Evolutionary conservation across 2,888 invertebrate genomes (phyloP).

Genomic region (Oegoconia quadripuncta): DNA sequence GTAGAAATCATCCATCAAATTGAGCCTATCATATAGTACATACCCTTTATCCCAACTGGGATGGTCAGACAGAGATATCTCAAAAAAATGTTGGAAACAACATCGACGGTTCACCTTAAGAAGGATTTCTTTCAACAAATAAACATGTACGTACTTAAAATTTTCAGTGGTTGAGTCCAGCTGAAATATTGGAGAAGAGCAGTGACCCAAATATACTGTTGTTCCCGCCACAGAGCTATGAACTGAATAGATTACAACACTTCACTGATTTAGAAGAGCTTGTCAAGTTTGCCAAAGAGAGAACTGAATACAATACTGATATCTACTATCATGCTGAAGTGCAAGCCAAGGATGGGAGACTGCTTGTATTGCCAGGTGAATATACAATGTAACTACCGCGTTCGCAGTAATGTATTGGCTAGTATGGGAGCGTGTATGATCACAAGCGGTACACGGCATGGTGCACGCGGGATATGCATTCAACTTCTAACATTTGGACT

Average conservation of each 20-base stretch:
- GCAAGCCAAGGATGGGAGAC: constrained; percentile 77
- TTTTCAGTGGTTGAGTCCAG: constrained; percentile 84
- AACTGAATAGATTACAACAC: constrained; percentile 81
- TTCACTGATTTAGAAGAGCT: constrained; percentile 79
- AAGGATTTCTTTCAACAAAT: too few relatives aligned
- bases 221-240: constrained; percentile 89
- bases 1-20: too few relatives aligned
- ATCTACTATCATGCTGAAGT: constrained; percentile 75
- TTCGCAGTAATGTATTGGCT: too few relatives aligned
- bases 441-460: too few relatives aligned
- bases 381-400: not conserved
- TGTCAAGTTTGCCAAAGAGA: constrained; percentile 76
- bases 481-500: too few relatives aligned
- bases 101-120: too few relatives aligned
- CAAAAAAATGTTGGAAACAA: not conserved
- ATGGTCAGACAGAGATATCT: too few relatives aligned
- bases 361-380: constrained; percentile 81
- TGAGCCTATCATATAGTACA: too few relatives aligned
- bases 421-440: too few relatives aligned
- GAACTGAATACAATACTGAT: constrained; percentile 75
- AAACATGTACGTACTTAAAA: not conserved
- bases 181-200: constrained; percentile 63
- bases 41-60: too few relatives aligned
- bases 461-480: too few relatives aligned
- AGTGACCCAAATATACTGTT: constrained; percentile 64